phyloP scores from a whole-genome alignment of 2,797 vertebrate genomes.

The Pseudotriccus pelzelni region DNA sequence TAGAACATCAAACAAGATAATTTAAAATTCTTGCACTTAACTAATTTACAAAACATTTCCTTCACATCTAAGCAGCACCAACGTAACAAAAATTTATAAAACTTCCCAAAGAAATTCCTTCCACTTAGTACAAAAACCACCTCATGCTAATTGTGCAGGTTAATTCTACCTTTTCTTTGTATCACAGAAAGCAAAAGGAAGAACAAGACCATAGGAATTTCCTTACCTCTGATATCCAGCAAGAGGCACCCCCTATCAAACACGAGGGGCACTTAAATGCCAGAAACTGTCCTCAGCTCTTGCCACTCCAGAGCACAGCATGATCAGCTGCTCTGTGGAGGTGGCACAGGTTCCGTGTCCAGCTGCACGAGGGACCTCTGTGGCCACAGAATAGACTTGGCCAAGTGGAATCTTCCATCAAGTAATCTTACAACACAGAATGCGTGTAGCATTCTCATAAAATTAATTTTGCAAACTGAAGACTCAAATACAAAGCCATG shows the following conservation, averaged over 20 bases:
- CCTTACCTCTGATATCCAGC: neutral
- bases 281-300: neutral
- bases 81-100: neutral
- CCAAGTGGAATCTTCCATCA: neutral
- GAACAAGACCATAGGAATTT: neutral
- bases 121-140: neutral
- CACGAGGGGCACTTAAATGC: neutral
- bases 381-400: neutral
- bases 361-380: neutral
- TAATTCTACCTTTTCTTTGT: neutral
- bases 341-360: neutral
- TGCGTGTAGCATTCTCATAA: rapidly evolving
- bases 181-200: neutral
- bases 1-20: neutral
- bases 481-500: neutral
- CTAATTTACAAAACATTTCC: neutral
- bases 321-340: neutral
- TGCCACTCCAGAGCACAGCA: neutral
- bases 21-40: neutral
- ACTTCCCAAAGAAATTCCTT: neutral
- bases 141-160: neutral
- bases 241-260: neutral
- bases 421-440: neutral
- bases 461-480: neutral
- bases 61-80: neutral